Percentiles rank a stretch among this genome's conserved stretches.
phyloP scores from a whole-genome alignment of 2,797 vertebrate genomes.

The Peromyscus melanophrys region DNA sequence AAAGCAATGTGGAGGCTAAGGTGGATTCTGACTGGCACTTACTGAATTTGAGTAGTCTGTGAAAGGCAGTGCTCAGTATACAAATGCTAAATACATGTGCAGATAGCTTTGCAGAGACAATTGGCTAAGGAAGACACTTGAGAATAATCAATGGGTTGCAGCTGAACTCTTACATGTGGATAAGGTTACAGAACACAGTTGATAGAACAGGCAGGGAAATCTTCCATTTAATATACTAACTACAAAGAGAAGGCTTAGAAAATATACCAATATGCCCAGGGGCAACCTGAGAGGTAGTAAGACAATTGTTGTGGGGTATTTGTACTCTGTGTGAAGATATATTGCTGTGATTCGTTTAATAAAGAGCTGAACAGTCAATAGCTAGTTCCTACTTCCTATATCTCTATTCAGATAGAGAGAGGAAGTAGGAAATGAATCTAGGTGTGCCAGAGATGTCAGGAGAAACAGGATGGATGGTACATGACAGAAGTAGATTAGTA shows the following conservation, averaged over 20 bases:
- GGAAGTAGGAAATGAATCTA: not conserved
- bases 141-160: not conserved
- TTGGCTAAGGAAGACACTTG: not conserved
- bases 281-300: not conserved
- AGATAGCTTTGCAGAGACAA: not conserved
- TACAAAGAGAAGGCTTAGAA: not conserved
- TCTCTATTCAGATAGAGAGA: not conserved
- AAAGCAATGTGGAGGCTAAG: not conserved
- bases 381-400: not conserved
- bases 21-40: not conserved
- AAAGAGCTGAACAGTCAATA: not conserved
- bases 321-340: not conserved
- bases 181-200: not conserved
- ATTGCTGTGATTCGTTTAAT: not conserved
- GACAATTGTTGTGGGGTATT: not conserved
- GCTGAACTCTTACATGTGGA: not conserved
- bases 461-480: not conserved
- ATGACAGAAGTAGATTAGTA: not conserved
- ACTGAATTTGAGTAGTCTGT: not conserved
- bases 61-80: not conserved
- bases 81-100: not conserved
- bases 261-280: not conserved
- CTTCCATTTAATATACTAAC: not conserved
- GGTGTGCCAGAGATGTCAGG: not conserved
- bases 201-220: not conserved